Evolutionary conservation across 2,888 invertebrate genomes (phyloP).

Genomic region (Acheta domesticus): DNA sequence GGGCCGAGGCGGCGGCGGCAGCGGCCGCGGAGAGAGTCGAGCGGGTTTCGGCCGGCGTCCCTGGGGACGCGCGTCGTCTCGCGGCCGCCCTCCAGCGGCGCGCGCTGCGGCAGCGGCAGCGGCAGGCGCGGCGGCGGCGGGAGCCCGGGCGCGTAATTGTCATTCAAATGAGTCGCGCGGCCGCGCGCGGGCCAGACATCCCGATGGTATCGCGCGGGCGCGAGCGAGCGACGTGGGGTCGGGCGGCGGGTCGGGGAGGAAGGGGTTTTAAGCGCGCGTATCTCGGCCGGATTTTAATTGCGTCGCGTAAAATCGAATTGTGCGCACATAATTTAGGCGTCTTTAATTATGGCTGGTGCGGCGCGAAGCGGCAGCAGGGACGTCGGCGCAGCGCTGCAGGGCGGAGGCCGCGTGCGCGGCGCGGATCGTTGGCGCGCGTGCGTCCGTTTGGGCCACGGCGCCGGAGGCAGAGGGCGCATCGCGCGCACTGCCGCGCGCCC

Average conservation of each 20-base stretch:
- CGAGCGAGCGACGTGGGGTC: neutral
- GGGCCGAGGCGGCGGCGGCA: neutral
- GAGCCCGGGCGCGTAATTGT: neutral
- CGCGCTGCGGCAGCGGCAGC: neutral
- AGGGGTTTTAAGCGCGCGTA: neutral
- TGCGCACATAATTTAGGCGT: constrained; percentile 18
- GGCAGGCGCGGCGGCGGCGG: neutral
- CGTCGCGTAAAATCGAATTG: constrained; percentile 1
- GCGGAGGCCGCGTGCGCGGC: neutral
- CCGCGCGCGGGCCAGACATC: constrained; percentile 1
- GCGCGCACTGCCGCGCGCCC: neutral
- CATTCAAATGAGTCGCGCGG: constrained; percentile 9
- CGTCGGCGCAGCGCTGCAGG: neutral
- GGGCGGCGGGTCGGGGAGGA: neutral
- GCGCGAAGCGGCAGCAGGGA: constrained; percentile 4
- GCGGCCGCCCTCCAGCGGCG: neutral
- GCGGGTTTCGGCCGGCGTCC: neutral
- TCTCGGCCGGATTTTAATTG: constrained; percentile 4
- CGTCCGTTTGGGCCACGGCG: neutral
- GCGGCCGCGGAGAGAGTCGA: neutral
- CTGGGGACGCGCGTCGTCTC: constrained; percentile 5
- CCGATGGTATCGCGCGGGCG: constrained; percentile 1
- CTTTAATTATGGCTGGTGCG: neutral
- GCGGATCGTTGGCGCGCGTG: neutral
- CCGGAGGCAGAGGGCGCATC: neutral